Evolutionary conservation across 2,113 vertebrate species (phyloP).

Genomic region (Vulpes lagopus): DNA sequence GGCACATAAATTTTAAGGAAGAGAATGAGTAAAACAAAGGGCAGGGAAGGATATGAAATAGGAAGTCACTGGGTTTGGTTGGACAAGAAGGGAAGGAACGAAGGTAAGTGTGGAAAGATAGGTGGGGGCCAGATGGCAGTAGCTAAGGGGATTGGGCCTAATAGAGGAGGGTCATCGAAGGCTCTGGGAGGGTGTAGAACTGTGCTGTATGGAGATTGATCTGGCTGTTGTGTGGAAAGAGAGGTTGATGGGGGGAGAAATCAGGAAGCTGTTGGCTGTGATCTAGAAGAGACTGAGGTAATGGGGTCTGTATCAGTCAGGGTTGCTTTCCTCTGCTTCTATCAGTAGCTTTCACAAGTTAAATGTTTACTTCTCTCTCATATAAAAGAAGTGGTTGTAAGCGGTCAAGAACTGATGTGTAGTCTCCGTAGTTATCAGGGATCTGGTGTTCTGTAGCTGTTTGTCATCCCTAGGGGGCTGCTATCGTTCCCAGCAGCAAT

Average conservation of each 20-base stretch:
- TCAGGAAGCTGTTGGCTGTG: neutral
- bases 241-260: neutral
- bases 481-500: neutral
- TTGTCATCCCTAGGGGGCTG: neutral
- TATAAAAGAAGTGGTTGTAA: neutral
- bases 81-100: neutral
- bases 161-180: neutral
- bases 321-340: neutral
- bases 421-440: neutral
- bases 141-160: neutral
- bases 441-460: neutral
- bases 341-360: neutral
- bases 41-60: neutral
- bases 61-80: neutral
- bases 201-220: neutral
- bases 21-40: neutral
- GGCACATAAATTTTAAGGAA: neutral
- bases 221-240: neutral
- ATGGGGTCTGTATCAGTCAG: neutral
- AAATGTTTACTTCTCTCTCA: conserved; percentile 29
- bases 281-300: neutral
- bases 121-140: neutral
- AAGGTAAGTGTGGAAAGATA: neutral
- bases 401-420: neutral
- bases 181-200: neutral